These are phyloP conservation scores for Hesperophylax magnus DNA, from an alignment of 1,140 invertebrate species.

Conservation along the genomic window DNA sequence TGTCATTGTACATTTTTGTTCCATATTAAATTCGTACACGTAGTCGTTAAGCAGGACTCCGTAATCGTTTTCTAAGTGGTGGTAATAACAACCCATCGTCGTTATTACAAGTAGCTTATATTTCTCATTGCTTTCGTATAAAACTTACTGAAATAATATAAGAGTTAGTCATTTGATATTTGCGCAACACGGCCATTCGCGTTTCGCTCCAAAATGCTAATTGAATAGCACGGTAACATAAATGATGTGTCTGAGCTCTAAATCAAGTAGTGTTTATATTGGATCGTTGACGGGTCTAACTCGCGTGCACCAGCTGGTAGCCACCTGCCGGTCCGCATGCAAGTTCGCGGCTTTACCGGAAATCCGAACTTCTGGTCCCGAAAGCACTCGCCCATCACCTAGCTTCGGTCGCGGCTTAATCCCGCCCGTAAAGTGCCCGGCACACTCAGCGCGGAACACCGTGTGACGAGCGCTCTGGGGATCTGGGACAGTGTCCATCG, in stretches of 20 bases:
- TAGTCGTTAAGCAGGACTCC: no score
- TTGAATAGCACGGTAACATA: background rate
- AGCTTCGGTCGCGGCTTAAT: constrained; percentile 2
- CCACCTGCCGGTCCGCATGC: background rate
- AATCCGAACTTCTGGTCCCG: constrained; percentile 24
- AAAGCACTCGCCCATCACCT: constrained; percentile 28
- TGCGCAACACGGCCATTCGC: no score
- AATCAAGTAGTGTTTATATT: constrained; percentile 25
- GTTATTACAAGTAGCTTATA: no score
- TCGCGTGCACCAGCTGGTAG: background rate
- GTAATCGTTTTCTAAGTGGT: no score
- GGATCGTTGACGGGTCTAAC: background rate
- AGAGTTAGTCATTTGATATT: no score
- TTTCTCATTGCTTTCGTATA: no score
- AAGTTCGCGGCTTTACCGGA: constrained; percentile 33
- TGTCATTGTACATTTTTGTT: no score
- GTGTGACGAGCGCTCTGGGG: background rate
- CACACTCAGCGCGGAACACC: constrained; percentile 1
- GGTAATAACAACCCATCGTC: no score
- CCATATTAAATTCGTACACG: no score
- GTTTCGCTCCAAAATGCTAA: no score
- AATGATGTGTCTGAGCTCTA: background rate
- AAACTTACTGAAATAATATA: no score
- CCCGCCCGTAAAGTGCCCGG: constrained; percentile 18
- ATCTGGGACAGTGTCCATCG: no score